phyloP scores from a whole-genome alignment of 2,888 invertebrate genomes.

The Elysia crispata region DNA sequence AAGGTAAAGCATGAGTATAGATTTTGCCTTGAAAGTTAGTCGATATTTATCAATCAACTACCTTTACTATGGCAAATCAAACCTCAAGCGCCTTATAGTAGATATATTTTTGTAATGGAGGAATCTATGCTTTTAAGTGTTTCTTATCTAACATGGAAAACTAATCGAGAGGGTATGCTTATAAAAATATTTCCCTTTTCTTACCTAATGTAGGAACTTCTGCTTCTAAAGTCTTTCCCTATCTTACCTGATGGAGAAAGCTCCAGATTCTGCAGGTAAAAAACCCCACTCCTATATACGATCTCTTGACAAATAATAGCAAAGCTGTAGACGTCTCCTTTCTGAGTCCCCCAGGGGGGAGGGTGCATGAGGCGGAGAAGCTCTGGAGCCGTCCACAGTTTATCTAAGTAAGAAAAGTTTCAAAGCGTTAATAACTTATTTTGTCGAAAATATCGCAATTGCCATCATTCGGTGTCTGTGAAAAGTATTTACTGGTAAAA shows the following conservation, averaged over 20 bases:
- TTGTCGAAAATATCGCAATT: too few species aligned
- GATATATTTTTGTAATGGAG: constrained; percentile 61
- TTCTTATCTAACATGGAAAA: too few species aligned
- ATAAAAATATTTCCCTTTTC: constrained; percentile 75
- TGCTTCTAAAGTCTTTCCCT: too few species aligned
- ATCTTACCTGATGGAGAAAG: constrained; percentile 54
- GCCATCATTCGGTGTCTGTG: not conserved
- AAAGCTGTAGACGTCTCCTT: constrained; percentile 87
- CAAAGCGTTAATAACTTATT: too few species aligned
- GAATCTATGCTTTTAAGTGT: too few species aligned
- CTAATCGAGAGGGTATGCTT: too few species aligned
- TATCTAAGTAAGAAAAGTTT: constrained; percentile 14
- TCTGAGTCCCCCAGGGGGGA: constrained; percentile 71
- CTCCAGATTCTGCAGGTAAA: constrained; percentile 67
- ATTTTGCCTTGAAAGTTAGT: too few species aligned
- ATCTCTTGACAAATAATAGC: constrained; percentile 94
- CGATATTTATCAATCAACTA: too few species aligned
- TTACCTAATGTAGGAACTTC: constrained; percentile 43
- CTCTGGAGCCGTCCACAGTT: constrained; percentile 67
- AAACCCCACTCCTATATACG: constrained; percentile 80
- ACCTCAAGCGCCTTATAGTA: constrained; percentile 48
- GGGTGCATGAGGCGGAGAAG: constrained; percentile 78
- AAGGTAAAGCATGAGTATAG: too few species aligned
- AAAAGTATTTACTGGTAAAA: too few species aligned
- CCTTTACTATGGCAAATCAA: too few species aligned